Evolutionary conservation across 2,888 invertebrate genomes (phyloP), one percentile per base, ranked within the genome.

Genomic region (Axea sp.): DNA sequence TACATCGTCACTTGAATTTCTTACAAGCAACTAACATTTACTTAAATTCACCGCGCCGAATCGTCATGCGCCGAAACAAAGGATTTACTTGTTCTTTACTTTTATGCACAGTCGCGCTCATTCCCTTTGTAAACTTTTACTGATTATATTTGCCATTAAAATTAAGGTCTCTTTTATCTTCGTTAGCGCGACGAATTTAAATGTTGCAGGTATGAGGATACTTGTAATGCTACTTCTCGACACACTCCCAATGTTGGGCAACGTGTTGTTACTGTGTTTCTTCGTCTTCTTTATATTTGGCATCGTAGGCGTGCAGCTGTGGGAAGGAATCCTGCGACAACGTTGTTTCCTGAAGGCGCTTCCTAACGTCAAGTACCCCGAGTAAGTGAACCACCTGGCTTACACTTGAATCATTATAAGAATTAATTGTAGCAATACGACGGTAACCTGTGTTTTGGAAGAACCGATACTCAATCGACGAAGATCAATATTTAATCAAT

Each of bases 211-310:
- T 91, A 98, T 99, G 98, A 92, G 98, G 79, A 99, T 99, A 83
- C 90, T 98, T 86, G 99, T 99, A 81, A 99, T 99, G 97, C 90
- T 99, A 68, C 91, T 99, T 47, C 91, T 99, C 85, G 99, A 99
- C 89, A 99, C 99, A 3, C 91, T 99, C 78, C 99, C 99, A 7
- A 99, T 99, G 99, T 90, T 99, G 84, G 99, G 99, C 77, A 99
- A 99, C 89, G 99, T 99, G 49, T 90, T 99, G 78, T 91, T 99
- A 78, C 91, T 99, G 76, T 99, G 99, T 89, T 99, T 99, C 92
- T 99, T 99, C 91, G 99, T 99, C 71, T 99, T 99, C 92, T 99
- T 99, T 91, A 99, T 99, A 88, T 99, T 99, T 87, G 99, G 99
- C 78, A 99, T 99, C 86, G 96, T 99, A 81, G 99, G 99, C 11